Conservation (phyloP, 2,113 vertebrate species). For the Pelecanus crispus region DNA sequence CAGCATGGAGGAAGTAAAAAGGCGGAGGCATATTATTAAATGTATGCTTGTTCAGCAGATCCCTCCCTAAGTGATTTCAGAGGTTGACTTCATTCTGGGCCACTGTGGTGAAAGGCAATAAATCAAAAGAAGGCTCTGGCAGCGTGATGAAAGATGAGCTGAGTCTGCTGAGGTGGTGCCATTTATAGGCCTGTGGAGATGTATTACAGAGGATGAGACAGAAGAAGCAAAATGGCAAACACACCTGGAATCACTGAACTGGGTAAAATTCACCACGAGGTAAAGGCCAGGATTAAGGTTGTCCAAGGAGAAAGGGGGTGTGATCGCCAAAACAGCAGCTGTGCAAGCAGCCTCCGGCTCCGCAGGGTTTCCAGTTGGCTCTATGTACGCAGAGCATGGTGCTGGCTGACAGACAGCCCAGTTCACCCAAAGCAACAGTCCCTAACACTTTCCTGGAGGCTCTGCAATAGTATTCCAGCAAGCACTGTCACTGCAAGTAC, state of each 20-base stretch:
- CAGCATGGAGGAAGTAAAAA: background rate
- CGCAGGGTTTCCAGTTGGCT: constrained; percentile 20
- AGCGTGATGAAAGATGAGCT: constrained; percentile 10
- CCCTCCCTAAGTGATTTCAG: constrained; percentile 30
- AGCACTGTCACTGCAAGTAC: background rate
- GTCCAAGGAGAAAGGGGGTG: background rate
- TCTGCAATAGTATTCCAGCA: background rate
- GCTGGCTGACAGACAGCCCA: background rate
- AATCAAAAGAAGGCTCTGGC: constrained; percentile 32
- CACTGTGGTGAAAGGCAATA: constrained; percentile 29
- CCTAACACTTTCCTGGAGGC: background rate
- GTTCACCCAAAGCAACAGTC: background rate
- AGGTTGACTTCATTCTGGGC: constrained; percentile 47
- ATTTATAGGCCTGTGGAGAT: constrained; percentile 34
- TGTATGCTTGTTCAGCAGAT: constrained; percentile 60
- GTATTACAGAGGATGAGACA: background rate
- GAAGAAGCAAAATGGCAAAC: background rate
- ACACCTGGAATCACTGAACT: constrained; percentile 3
- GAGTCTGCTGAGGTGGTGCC: constrained; percentile 40
- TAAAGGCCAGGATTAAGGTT: background rate
- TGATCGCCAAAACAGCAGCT: background rate
- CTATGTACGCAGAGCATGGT: background rate
- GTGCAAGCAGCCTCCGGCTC: background rate
- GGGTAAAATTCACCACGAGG: background rate
- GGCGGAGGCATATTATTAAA: constrained; percentile 21